Evolutionary conservation across 2,113 vertebrate species (phyloP), one percentile per base, ranked within the genome.

Genomic region (Pteruthius melanotis): DNA sequence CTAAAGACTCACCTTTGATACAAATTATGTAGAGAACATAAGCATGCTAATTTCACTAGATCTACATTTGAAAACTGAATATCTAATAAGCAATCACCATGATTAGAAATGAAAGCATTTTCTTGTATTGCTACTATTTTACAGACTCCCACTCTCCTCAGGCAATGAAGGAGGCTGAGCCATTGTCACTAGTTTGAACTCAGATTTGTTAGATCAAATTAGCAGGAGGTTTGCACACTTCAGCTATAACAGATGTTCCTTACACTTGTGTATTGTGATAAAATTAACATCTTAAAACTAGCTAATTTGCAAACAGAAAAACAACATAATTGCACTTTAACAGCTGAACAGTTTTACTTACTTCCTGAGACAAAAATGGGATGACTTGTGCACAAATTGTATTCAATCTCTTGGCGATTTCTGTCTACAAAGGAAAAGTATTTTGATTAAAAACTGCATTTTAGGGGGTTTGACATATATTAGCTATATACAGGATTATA

Each of bases 371-470:
- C 97, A 99, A 99, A 98, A 99, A 99, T 88, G 99, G 99, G 98
- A 99, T 99, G 98, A 99, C 99, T 99, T 99, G 99, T 96, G 99
- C 99, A 98, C 99, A 99, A 98, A 99, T 99, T 92, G 99, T 99
- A 97, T 99, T 99, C 97, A 99, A 98, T 98, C 99, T 99, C 98
- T 99, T 99, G 97, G 99, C 99, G 86, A 99, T 99, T 98, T 99
- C 99, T 89, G 99, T 99, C 99, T 99, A 97, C 71, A 97, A 96
- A 97, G 85, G 94, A 91, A 97, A 97, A 97, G 79, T 63, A 97
- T 75, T 93, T 93, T 91, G 37, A 95, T 97, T 96, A 96, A 95
- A 76, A 89, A 92, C 75, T 70, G 82, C 59, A 50, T 8, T 77
- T 87, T 79, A 72, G 17, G 56, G 42, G 89, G 35, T 44, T 49